These are phyloP conservation scores for Tachycineta bicolor DNA, from an alignment of 2,113 vertebrate genomes.

Conservation along the genomic window DNA sequence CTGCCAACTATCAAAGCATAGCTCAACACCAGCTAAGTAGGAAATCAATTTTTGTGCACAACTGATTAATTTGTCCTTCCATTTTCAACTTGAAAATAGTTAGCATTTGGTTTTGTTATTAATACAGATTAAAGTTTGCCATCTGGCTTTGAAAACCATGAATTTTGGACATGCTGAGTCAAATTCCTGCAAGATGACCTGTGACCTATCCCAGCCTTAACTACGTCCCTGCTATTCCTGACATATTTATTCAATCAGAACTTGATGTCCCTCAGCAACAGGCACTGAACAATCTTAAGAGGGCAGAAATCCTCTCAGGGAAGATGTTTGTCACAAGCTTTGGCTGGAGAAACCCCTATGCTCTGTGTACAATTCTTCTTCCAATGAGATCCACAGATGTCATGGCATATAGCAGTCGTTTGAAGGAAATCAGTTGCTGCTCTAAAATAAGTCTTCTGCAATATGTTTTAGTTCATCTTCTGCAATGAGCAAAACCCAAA, in stretches of 20 bases:
- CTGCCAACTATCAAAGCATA: not conserved
- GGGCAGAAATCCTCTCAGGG: not conserved
- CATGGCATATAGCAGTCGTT: not conserved
- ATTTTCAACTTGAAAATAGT: not conserved
- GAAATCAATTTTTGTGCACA: not conserved
- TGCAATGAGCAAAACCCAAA: not conserved
- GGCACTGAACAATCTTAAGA: not conserved
- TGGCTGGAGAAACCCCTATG: not conserved
- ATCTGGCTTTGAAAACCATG: not conserved
- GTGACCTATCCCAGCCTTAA: not conserved
- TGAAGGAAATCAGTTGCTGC: not conserved
- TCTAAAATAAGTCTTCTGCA: not conserved
- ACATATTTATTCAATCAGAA: not conserved
- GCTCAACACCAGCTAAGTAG: not conserved
- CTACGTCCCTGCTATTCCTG: not conserved
- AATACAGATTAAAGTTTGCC: not conserved
- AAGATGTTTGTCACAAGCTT: not conserved
- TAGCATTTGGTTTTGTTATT: not conserved
- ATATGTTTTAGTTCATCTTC: not conserved
- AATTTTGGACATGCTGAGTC: not conserved
- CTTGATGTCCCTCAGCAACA: not conserved
- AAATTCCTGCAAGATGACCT: not conserved
- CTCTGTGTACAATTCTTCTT: not conserved
- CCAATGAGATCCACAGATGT: not conserved
- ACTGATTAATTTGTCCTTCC: not conserved